Evolutionary conservation across 2,888 invertebrate genomes (phyloP).

Genomic region (Copidosoma aretas): DNA sequence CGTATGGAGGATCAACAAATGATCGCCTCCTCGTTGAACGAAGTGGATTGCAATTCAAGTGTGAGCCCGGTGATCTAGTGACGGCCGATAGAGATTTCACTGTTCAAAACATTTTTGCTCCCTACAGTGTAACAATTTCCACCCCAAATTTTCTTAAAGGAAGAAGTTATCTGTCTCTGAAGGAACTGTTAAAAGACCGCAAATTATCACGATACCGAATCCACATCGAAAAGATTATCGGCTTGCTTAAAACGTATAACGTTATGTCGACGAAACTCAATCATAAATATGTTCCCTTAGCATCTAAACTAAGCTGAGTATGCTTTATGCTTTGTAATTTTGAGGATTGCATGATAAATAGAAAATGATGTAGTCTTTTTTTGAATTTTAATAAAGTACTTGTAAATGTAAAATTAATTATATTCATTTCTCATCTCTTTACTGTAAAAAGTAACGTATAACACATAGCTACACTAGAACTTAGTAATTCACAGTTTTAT

Average conservation of each 20-base stretch:
- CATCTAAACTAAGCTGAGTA: too few species aligned
- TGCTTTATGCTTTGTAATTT: background rate
- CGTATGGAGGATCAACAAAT: slow-evolving; percentile 42
- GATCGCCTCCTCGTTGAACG: slow-evolving; percentile 46
- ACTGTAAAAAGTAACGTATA: too few species aligned
- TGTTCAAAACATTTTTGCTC: slow-evolving; percentile 44
- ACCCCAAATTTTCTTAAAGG: background rate
- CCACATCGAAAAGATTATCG: background rate
- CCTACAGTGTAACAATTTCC: slow-evolving; percentile 37
- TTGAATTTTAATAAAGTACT: too few species aligned
- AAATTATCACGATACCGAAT: background rate
- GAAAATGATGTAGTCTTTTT: too few species aligned
- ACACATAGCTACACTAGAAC: too few species aligned
- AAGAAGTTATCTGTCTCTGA: background rate
- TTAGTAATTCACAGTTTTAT: too few species aligned
- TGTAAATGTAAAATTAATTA: too few species aligned
- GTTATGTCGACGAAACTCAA: background rate
- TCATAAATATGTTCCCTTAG: background rate
- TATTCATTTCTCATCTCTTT: too few species aligned
- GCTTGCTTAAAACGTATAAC: background rate
- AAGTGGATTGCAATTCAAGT: slow-evolving; percentile 32
- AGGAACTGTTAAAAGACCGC: background rate
- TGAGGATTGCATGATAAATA: background rate
- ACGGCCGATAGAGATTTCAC: slow-evolving; percentile 45
- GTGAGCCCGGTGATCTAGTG: slow-evolving; percentile 40